Base-by-base conservation (phyloP, 2,888 invertebrate species). In the Proisotoma minuta region DNA sequence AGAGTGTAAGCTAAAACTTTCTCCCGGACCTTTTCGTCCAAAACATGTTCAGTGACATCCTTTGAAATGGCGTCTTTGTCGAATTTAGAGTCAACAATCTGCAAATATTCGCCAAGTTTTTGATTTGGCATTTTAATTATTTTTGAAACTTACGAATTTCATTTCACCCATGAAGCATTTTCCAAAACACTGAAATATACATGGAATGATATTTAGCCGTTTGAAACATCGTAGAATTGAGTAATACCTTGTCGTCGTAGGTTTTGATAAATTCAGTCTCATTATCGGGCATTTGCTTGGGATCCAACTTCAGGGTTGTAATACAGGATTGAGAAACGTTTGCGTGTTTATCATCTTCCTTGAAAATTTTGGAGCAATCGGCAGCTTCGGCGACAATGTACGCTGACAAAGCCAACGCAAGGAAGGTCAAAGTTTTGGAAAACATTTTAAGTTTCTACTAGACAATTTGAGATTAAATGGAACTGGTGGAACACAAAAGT, bases 141-240 rank as follows among this genome's bases (percentile, higher is more conserved):
- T n/a, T n/a, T n/a, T n/a, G 18, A 54, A n/a, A 49, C 60, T 60
- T 60, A 66, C 66, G 54, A 66, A 54, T 49, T 60, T 60, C 51
- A 66, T 52, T 23, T 63, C 63, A 23, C 50, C 22, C 29, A 66
- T 51, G 22, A 66, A 62, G 20, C 66, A 66, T 51, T 66, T 63
- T 34, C 57, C 63, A 52, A 60, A 66, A 29, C 66, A 66, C 66
- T 66, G 39, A 40, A 61, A 39, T 48, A 43, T n/a, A 18, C 10
- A n/a, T 22, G 28, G n/a, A 53, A 4, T 28, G 1, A 18, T 12
- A 29, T 58, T 58, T 58, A 22, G 2, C 26, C 4, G 43, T 39
- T 34, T n/a, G 15, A 43, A 10, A 43, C 22, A 39, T 23, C 18
- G n/a, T 47, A 47, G 5, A 47, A n/a, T 47, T n/a, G 47, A 8